Evolutionary conservation across 2,113 vertebrate species (phyloP).

Genomic region (Entomyzon cyanotis): DNA sequence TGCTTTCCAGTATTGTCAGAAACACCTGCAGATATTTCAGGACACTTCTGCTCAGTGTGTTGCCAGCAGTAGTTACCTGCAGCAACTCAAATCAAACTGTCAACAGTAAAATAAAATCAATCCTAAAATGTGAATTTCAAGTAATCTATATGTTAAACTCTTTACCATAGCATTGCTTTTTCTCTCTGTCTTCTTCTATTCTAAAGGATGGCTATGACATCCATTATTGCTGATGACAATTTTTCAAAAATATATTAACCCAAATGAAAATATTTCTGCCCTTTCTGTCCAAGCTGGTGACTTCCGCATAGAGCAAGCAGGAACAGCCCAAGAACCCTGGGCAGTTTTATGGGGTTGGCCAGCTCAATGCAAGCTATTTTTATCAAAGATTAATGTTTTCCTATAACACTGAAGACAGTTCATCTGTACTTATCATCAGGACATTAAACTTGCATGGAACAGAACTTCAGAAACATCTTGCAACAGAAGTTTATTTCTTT

Average conservation of each 20-base stretch:
- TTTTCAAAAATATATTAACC: not conserved
- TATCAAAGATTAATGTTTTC: not conserved
- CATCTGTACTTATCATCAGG: not conserved
- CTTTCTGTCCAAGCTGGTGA: not conserved
- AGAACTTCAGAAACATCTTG: not conserved
- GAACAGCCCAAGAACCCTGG: not conserved
- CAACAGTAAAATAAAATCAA: not conserved
- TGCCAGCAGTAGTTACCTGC: not conserved
- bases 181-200: not conserved
- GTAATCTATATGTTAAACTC: not conserved
- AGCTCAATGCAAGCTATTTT: not conserved
- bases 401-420: not conserved
- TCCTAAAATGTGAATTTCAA: not conserved
- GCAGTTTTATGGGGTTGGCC: not conserved
- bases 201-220: not conserved
- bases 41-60: not conserved
- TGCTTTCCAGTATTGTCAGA: not conserved
- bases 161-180: not conserved
- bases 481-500: not conserved
- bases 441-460: not conserved
- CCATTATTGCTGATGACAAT: not conserved
- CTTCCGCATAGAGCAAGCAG: accelerated
- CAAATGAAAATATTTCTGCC: not conserved
- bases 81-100: not conserved
- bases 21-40: not conserved